Base-by-base conservation (phyloP, 2,888 invertebrate genomes). In the Erannis defoliaria region DNA sequence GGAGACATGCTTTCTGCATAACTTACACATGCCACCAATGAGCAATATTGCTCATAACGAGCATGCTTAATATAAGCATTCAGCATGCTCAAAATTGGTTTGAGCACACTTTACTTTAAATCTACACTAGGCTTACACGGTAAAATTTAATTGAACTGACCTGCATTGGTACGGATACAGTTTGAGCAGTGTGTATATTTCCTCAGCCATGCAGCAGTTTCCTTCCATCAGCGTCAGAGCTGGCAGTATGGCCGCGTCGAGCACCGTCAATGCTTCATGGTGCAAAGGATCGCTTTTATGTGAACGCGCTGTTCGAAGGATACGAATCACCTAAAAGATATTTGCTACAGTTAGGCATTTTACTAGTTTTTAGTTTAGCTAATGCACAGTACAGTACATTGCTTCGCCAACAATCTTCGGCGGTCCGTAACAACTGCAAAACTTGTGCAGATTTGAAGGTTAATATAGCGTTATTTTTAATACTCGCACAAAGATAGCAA, bases 161-260 rank as follows among this genome's bases (percentile, higher is more conserved):
- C 96, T 94, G 89, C 95, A 95, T 73, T 98, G 97, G 84, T 98
- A 98, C 0, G 98, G 97, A 87, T 96, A 98, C 49, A 96, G 90
- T 81, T 97, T 97, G 16, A 98, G 88, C 49, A 99, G 94, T 46
- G 96, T 96, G 97, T 99, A 99, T 64, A 99, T 95, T 87, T 99
- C 99, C 86, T 99, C 99, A 3, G 99, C 97, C 86, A 99, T 96
- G 73, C 98, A 98, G 82, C 98, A 99, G 88, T 99, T 99, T 74
- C 97, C 97, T 70, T 98, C 98, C 93, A 99, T 95, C 73, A 98
- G 95, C 0, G 98, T 97, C 19, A 99, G 93, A 0, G 98, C 95
- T 0, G 99, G 99, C 64, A 99, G 88, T 64, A 99, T 94, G 1
- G 97, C 96, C 43, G 97, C 95, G 82, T 99, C 99, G 59, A 99